phyloP scores from a whole-genome alignment of 2,888 invertebrate genomes.

The Lepidochrysops patricia region DNA sequence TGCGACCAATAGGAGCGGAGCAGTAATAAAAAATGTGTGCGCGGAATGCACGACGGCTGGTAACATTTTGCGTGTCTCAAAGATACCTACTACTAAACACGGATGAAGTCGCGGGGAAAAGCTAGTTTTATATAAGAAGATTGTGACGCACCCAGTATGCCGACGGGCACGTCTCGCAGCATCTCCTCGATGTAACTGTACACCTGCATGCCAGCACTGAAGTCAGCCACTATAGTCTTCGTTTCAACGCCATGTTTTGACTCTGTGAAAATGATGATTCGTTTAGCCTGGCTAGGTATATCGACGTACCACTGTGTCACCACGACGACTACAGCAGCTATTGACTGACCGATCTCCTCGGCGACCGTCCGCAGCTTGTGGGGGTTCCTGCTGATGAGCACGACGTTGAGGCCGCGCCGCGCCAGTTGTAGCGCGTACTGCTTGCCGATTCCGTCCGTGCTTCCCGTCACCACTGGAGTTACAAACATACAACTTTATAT shows the following conservation, averaged over 20 bases:
- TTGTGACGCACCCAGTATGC: not conserved
- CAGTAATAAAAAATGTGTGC: too few relatives aligned
- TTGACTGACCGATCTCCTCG: slow-evolving; percentile 77
- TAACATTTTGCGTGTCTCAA: too few relatives aligned
- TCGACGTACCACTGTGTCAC: not conserved
- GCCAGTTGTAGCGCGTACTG: slow-evolving; percentile 89
- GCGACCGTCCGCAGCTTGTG: slow-evolving; percentile 82
- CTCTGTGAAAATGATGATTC: not conserved
- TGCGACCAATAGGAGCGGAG: too few relatives aligned
- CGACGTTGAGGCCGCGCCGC: slow-evolving; percentile 81
- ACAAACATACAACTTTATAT: not conserved
- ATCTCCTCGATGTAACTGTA: not conserved
- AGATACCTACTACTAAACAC: too few relatives aligned
- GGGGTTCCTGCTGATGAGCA: slow-evolving; percentile 84
- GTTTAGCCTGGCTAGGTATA: too few relatives aligned
- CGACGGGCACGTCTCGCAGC: not conserved
- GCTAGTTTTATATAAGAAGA: too few relatives aligned
- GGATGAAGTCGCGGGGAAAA: too few relatives aligned
- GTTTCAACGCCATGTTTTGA: not conserved
- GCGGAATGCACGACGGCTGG: too few relatives aligned
- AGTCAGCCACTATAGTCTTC: not conserved
- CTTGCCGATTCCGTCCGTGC: slow-evolving; percentile 92
- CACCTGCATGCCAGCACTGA: not conserved
- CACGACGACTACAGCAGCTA: too few relatives aligned
- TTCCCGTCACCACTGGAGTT: slow-evolving; percentile 87